phyloP scores from a whole-genome alignment of 2,113 vertebrate species.

The Cercopithecus mona region DNA sequence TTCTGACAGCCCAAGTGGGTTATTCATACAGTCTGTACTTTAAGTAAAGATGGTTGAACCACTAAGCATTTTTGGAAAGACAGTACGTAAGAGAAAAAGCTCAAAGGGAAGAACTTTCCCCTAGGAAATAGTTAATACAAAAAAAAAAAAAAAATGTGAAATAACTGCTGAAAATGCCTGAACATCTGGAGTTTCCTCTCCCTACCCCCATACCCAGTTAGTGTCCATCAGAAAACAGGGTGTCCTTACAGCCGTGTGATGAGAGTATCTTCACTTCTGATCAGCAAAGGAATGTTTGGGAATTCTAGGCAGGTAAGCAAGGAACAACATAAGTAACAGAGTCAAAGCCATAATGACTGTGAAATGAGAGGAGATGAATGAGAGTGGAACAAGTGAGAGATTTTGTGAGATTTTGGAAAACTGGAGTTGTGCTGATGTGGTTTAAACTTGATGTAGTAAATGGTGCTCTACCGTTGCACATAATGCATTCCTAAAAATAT shows the following conservation, averaged over 20 bases:
- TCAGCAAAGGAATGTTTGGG: background rate
- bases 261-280: background rate
- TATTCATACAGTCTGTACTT: background rate
- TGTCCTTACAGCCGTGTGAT: background rate
- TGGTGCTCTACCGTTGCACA: background rate
- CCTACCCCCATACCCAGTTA: background rate
- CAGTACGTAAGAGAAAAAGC: background rate
- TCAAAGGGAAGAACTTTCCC: background rate
- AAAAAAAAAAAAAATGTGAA: background rate
- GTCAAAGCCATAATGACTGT: background rate
- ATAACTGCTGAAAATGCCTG: background rate
- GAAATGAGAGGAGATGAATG: background rate
- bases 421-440: background rate
- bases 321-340: background rate
- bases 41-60: background rate
- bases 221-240: background rate
- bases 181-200: background rate
- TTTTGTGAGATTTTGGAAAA: background rate
- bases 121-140: background rate
- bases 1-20: background rate
- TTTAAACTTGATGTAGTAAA: background rate
- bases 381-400: background rate
- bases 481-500: background rate
- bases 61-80: background rate
- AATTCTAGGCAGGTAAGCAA: background rate